Evolutionary conservation across 1,140 invertebrate genomes (phyloP).

Genomic region (Pygmarrhopalites habei): DNA sequence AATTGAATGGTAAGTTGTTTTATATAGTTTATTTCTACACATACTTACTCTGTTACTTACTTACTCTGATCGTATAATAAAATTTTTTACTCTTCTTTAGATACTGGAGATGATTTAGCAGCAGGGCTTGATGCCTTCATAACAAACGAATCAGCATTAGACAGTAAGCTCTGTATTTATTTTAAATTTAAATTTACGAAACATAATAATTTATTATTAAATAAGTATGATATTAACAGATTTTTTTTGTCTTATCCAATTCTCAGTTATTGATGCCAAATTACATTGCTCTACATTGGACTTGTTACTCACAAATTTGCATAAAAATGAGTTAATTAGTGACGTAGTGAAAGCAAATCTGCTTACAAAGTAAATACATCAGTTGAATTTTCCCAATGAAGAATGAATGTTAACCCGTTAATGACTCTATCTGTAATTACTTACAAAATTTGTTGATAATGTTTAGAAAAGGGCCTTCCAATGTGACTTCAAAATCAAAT

Average conservation of each 20-base stretch:
- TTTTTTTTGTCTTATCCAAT: no score
- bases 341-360: constrained; percentile 68
- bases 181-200: no score
- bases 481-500: constrained; percentile 17
- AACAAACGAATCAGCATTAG: constrained; percentile 71
- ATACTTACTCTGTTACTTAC: neutral
- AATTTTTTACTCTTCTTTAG: constrained; percentile 19
- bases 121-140: constrained; percentile 63
- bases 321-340: constrained; percentile 67
- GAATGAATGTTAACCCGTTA: neutral
- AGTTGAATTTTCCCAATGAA: constrained; percentile 44
- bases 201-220: no score
- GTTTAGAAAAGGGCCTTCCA: constrained; percentile 16
- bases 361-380: constrained; percentile 54
- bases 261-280: constrained; percentile 79
- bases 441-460: constrained; percentile 21
- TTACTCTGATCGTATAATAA: no score
- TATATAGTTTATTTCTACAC: neutral
- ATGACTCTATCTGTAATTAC: neutral
- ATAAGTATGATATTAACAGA: no score
- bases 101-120: constrained; percentile 14
- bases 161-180: no score
- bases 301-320: constrained; percentile 70
- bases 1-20: constrained; percentile 14
- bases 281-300: constrained; percentile 80